Evolutionary conservation across 2,113 vertebrate species (phyloP), one percentile per base, ranked within the genome.

Genomic region (Oreochromis spilurus): DNA sequence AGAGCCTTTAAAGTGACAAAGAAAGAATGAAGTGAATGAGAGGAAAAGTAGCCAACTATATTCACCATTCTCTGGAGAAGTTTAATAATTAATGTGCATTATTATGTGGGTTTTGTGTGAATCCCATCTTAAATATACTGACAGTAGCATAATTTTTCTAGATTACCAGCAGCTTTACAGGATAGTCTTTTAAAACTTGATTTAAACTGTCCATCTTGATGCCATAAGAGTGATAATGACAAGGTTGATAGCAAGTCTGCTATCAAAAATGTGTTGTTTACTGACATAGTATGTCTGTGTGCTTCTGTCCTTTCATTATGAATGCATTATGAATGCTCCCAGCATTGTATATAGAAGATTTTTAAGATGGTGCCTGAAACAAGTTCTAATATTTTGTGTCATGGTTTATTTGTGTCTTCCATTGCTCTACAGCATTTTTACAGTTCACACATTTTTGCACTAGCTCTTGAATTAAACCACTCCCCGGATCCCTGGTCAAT

Each of bases 401-500:
- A 55, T 10, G 9, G 10, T 83, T 57, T 70, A 60, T 79, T 75
- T 17, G 5, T 77, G 11, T 34, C 31, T 62, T 75, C 62, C 11
- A 50, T 31, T 6, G 4, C 60, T 52, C 52, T n/a, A 79, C 57
- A n/a, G 31, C 84, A 70, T 45, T 79, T 86, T 83, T 77, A 77
- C 8, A 21, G 52, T 81, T 67, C 10, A 65, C 26, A 26, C 19
- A 77, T 89, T 93, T 93, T 93, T 93, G 86, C 87, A 94, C 79
- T 62, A 82, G 9, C 29, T 80, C 31, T 67, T 24, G 45, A 95
- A 95, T 95, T 93, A 95, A 94, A 91, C 34, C 72, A 89, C 34
- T 43, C 43, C 48, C 52, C 54, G 24, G 87, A 17, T 81, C 38
- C 5, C 14, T 43, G 12, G 50, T 31, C 6, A n/a, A 36, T 19